A percentile compares a stretch with the other conserved stretches of the same genome.
These are phyloP conservation scores for Panonychus citri DNA, from an alignment of 1,140 invertebrate species.

Conservation along the genomic window DNA sequence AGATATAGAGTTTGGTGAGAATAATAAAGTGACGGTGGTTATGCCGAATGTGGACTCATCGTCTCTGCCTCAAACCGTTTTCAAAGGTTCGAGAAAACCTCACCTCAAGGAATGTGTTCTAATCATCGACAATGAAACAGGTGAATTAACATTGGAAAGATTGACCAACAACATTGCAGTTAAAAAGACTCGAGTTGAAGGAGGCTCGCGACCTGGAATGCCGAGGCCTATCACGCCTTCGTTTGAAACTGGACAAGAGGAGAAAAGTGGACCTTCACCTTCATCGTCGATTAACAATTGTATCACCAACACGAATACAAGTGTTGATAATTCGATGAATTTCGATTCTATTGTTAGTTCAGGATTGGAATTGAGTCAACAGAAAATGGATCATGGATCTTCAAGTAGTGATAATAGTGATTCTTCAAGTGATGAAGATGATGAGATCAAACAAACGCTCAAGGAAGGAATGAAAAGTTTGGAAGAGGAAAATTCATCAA, in stretches of 20 bases:
- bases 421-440: neutral
- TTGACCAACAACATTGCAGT: slow-evolving; percentile 70
- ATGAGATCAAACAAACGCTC: slow-evolving; percentile 21
- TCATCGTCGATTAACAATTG: neutral
- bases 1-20: slow-evolving; percentile 57
- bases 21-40: slow-evolving; percentile 65
- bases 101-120: slow-evolving; percentile 82
- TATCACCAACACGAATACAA: neutral
- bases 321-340: too few relatives aligned
- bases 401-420: neutral
- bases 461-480: neutral
- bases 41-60: slow-evolving; percentile 68
- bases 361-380: too few relatives aligned
- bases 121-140: slow-evolving; percentile 69
- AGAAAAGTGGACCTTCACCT: neutral
- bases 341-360: too few relatives aligned
- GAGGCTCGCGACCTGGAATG: neutral
- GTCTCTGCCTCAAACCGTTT: slow-evolving; percentile 66
- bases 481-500: neutral
- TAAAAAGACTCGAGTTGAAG: slow-evolving; percentile 62
- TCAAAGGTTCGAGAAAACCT: slow-evolving; percentile 71
- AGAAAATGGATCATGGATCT: slow-evolving; percentile 15
- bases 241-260: neutral
- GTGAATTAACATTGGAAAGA: slow-evolving; percentile 75
- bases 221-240: slow-evolving; percentile 3